Conservation (phyloP, 2,113 vertebrate species). For the Triplophysa siluroides region DNA sequence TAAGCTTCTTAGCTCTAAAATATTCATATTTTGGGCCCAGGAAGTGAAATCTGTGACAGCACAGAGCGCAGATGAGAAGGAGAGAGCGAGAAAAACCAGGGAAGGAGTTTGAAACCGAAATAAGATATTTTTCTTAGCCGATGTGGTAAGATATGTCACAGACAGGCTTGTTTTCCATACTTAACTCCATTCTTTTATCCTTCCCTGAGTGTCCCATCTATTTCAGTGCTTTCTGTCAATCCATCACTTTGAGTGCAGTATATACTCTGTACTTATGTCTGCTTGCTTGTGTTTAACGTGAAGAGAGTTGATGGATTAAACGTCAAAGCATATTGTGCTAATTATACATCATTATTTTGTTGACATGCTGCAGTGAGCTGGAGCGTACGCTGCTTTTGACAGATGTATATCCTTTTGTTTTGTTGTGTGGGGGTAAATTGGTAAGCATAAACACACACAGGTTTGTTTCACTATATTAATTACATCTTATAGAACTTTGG, state of each 20-base stretch:
- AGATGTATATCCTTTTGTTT: not conserved
- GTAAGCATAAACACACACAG: slow-evolving; percentile 2
- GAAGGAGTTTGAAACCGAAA: slow-evolving; percentile 37
- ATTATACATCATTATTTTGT: slow-evolving; percentile 59
- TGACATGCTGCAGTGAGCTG: slow-evolving; percentile 57
- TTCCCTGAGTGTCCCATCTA: slow-evolving; percentile 42
- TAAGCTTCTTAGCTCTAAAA: slow-evolving; percentile 80
- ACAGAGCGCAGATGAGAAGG: slow-evolving; percentile 38
- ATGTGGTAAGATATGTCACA: slow-evolving; percentile 58
- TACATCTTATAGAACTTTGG: no score
- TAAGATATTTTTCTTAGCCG: slow-evolving; percentile 56
- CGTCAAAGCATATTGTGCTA: slow-evolving; percentile 36
- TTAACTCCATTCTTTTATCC: slow-evolving; percentile 45
- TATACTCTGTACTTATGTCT: slow-evolving; percentile 43
- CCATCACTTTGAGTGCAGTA: not conserved
- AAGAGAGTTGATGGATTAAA: slow-evolving; percentile 47
- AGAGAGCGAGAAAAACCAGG: slow-evolving; percentile 42
- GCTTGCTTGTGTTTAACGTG: slow-evolving; percentile 45
- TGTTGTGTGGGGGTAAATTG: slow-evolving; percentile 29
- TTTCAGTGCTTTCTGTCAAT: not conserved
- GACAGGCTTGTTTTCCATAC: slow-evolving; percentile 39
- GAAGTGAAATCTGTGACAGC: slow-evolving; percentile 65
- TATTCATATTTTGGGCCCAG: slow-evolving; percentile 76
- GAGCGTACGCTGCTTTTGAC: slow-evolving; percentile 51
- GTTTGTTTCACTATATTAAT: no score